These are phyloP conservation scores for Chondrilla cf. caribensis DNA, from an alignment of 37 sponge, comb jelly and placozoan species.

Conservation along the genomic window DNA sequence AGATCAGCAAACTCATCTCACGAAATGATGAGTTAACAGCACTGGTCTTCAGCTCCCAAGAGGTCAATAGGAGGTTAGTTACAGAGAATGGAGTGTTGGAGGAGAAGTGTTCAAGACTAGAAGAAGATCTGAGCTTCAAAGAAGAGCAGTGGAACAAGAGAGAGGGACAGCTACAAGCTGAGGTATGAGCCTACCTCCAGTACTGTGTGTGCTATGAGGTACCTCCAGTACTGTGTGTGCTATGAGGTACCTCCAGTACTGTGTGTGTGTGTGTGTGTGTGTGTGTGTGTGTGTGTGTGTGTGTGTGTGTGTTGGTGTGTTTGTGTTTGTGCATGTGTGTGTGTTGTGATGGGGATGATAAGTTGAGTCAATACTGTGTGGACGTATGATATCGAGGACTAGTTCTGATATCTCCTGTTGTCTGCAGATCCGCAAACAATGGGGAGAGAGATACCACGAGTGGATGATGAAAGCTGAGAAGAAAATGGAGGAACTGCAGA, in stretches of 20 bases:
- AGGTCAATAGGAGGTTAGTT: conserved; percentile 24
- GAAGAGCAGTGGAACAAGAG: conserved; percentile 62
- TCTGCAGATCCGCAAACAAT: conserved; percentile 40
- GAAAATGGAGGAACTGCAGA: conserved; percentile 78
- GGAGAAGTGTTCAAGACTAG: conserved; percentile 41
- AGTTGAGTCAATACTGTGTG: not conserved
- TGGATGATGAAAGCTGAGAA: conserved; percentile 79
- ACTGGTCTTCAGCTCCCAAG: not conserved
- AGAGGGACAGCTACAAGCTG: conserved; percentile 40
- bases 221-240: too few species aligned
- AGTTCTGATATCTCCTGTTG: not conserved
- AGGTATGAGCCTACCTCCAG: conserved; percentile 35
- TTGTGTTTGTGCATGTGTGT: too few species aligned
- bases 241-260: too few species aligned
- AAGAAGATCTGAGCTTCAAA: conserved; percentile 51
- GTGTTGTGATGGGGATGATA: too few species aligned
- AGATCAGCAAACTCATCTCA: conserved; percentile 33
- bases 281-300: too few species aligned
- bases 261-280: too few species aligned
- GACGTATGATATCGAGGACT: not conserved
- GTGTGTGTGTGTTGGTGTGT: too few species aligned
- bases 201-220: not conserved
- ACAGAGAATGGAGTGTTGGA: conserved; percentile 36
- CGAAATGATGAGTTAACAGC: conserved; percentile 36
- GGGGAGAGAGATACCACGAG: conserved; percentile 78